These are phyloP conservation scores for Heteronetta atricapilla DNA, from an alignment of 2,113 vertebrate genomes.

Conservation along the genomic window DNA sequence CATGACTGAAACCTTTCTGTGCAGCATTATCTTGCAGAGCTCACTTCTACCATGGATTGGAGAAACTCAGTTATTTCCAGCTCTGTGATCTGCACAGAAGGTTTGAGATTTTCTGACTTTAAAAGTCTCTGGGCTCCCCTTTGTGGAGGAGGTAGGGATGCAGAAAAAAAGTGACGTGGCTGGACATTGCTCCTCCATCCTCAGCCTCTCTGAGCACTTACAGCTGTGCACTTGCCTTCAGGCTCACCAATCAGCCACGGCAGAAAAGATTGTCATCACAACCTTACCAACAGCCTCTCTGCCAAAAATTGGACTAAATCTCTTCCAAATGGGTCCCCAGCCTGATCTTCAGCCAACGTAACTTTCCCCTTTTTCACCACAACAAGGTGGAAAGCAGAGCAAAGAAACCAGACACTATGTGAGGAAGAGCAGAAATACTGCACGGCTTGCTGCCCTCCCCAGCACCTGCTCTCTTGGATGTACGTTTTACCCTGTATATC, in stretches of 20 bases:
- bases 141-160: background rate
- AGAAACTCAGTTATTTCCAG: background rate
- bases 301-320: background rate
- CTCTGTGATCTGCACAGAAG: background rate
- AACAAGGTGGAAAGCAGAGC: background rate
- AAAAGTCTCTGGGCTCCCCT: background rate
- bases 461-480: constrained; percentile 37
- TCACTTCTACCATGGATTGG: background rate
- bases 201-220: background rate
- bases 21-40: background rate
- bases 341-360: background rate
- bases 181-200: background rate
- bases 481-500: constrained; percentile 19
- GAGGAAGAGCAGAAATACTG: constrained; percentile 5
- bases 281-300: background rate
- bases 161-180: background rate
- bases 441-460: background rate
- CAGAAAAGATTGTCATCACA: background rate
- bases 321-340: background rate
- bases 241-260: background rate
- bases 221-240: rapidly evolving
- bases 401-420: background rate
- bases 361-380: background rate
- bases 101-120: background rate
- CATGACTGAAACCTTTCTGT: background rate